Conservation (phyloP, 2,113 vertebrate species). For the Cinclus mexicanus region DNA sequence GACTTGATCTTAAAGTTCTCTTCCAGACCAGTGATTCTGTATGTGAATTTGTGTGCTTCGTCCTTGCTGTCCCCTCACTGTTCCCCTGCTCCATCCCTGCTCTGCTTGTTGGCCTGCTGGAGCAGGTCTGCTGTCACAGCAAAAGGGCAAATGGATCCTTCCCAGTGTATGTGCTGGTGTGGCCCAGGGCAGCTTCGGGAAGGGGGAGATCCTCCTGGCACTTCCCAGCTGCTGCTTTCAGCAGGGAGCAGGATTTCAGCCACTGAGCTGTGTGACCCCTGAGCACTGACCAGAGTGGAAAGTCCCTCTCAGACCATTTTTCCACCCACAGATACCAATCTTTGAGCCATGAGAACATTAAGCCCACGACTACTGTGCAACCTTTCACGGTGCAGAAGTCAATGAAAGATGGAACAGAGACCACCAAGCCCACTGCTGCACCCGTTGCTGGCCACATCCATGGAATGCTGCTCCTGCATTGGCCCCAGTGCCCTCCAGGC, state of each 20-base stretch:
- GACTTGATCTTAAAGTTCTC: background rate
- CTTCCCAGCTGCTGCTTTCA: background rate
- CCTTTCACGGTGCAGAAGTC: background rate
- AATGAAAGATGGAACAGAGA: background rate
- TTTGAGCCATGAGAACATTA: background rate
- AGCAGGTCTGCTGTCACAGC: background rate
- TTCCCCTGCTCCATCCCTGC: background rate
- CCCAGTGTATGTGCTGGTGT: background rate
- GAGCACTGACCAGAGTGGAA: background rate
- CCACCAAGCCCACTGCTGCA: background rate
- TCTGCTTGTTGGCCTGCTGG: background rate
- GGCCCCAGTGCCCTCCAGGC: rapidly evolving
- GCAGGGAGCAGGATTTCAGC: background rate
- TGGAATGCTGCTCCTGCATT: background rate
- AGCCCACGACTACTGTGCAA: rapidly evolving
- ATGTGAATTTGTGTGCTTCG: background rate
- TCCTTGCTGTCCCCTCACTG: background rate
- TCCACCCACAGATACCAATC: rapidly evolving
- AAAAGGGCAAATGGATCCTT: background rate
- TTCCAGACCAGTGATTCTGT: background rate
- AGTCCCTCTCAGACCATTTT: background rate
- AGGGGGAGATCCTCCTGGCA: background rate
- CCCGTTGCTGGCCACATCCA: background rate
- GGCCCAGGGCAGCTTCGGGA: background rate
- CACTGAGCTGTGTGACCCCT: background rate